A percentile compares a stretch with the other conserved stretches of the same genome.
phyloP scores from a whole-genome alignment of 2,797 vertebrate species.

The Aulostomus chinensis region DNA sequence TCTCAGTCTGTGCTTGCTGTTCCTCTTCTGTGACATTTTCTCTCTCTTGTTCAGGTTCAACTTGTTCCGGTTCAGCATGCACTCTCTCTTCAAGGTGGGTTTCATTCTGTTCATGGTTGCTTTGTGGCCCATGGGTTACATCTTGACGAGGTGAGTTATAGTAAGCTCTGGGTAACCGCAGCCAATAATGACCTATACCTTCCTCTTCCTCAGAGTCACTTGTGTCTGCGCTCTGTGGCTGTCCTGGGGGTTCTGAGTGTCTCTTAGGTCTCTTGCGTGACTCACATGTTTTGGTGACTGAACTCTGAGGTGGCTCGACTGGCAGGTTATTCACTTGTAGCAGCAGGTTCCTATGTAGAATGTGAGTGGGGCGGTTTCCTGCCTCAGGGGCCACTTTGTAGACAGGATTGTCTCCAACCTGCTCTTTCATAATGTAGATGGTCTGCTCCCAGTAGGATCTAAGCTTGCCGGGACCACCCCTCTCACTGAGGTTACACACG shows the following conservation, averaged over 20 bases:
- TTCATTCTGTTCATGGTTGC: background rate
- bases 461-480: background rate
- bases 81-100: background rate
- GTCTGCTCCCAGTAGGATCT: constrained; percentile 1
- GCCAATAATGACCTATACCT: constrained; percentile 1
- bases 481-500: background rate
- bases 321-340: background rate
- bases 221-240: background rate
- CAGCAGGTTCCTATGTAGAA: constrained; percentile 1
- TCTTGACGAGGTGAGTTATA: background rate
- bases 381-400: background rate
- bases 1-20: background rate
- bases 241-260: background rate
- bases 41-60: background rate
- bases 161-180: background rate
- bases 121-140: background rate
- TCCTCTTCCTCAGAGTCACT: constrained; percentile 14
- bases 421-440: background rate
- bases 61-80: too few species aligned
- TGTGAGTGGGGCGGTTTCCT: rapidly evolving
- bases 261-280: too few species aligned
- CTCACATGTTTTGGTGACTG: too few species aligned
- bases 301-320: background rate
- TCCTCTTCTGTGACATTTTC: background rate
- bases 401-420: background rate